A percentile compares a stretch with the other conserved stretches of the same genome.
phyloP scores from a whole-genome alignment of 1,140 invertebrate genomes.

The Drosophila navojoa region DNA sequence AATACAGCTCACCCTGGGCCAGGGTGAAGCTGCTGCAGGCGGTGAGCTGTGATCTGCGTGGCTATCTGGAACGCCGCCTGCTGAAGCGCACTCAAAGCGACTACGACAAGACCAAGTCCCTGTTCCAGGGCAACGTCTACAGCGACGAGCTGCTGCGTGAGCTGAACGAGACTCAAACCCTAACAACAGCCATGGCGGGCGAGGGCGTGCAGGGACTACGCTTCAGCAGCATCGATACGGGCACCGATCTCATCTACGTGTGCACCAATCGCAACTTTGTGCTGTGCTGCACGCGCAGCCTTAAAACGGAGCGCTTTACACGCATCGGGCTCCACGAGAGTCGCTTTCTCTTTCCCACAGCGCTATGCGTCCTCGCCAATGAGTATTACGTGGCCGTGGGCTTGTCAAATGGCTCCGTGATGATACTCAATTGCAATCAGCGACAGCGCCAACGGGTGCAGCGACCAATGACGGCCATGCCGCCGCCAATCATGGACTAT shows the following conservation, averaged over 20 bases:
- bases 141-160: conserved; percentile 72
- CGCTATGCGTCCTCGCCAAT: conserved; percentile 68
- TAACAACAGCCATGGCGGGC: conserved; percentile 23
- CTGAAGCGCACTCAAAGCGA: conserved; percentile 47
- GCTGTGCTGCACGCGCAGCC: conserved; percentile 69
- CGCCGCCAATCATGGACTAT: conserved; percentile 11
- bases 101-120: conserved; percentile 73
- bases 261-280: conserved; percentile 82
- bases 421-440: conserved; percentile 78
- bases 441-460: conserved; percentile 45
- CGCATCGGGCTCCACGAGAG: conserved; percentile 71
- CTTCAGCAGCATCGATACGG: conserved; percentile 72
- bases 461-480: conserved; percentile 34
- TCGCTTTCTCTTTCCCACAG: conserved; percentile 74
- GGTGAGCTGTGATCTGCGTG: conserved; percentile 63
- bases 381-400: conserved; percentile 76
- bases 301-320: conserved; percentile 69
- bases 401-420: conserved; percentile 79
- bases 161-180: conserved; percentile 64
- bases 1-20: conserved; percentile 76
- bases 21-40: conserved; percentile 78
- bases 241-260: conserved; percentile 70
- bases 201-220: conserved; percentile 68
- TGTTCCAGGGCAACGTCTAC: conserved; percentile 81
- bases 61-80: conserved; percentile 59